phyloP scores from a whole-genome alignment of 2,113 vertebrate species.

The Accipiter cooperii region DNA sequence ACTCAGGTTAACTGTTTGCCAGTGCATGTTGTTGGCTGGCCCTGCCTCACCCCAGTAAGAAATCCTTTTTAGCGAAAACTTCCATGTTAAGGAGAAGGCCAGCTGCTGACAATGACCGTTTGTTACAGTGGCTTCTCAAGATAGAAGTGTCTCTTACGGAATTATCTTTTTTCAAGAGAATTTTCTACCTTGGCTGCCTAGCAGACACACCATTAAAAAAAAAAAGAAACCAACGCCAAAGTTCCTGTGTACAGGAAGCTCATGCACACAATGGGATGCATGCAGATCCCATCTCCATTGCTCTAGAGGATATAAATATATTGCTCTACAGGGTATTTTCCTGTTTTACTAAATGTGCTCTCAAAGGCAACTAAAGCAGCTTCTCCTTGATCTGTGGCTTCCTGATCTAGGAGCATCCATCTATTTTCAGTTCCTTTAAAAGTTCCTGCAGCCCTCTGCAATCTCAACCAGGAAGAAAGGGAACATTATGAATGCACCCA shows the following conservation, averaged over 20 bases:
- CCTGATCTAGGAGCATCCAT: not conserved
- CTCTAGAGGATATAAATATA: not conserved
- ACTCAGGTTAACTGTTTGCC: not conserved
- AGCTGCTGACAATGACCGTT: not conserved
- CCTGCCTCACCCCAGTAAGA: not conserved
- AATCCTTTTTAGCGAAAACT: not conserved
- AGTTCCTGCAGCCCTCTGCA: not conserved
- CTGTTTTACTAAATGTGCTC: not conserved
- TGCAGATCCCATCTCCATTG: not conserved
- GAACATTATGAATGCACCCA: not conserved
- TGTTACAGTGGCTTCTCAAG: not conserved
- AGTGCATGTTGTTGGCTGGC: not conserved
- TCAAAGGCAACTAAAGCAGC: not conserved
- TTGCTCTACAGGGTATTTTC: not conserved
- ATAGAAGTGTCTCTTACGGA: not conserved
- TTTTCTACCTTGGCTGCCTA: not conserved
- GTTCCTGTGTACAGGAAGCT: rapidly evolving
- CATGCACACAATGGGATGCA: not conserved
- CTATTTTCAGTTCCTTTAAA: not conserved
- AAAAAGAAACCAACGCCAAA: not conserved
- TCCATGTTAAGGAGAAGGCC: not conserved
- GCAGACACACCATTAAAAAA: not conserved
- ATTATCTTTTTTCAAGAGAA: not conserved
- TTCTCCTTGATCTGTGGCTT: not conserved
- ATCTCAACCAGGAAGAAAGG: not conserved